These are phyloP conservation scores for Alligator sinensis DNA, from an alignment of 2,113 vertebrate species.

Conservation along the genomic window DNA sequence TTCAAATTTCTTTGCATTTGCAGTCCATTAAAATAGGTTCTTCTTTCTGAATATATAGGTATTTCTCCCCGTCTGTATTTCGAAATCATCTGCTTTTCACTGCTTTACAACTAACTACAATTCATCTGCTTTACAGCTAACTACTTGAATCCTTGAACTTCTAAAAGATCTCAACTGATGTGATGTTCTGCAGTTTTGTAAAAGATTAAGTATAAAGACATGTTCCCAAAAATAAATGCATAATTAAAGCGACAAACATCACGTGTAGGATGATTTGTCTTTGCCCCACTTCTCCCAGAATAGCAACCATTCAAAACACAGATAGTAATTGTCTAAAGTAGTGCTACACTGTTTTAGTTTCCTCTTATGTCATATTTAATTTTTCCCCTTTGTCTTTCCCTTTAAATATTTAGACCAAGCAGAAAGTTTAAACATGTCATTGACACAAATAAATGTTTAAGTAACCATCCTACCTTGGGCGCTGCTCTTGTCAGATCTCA, in stretches of 20 bases:
- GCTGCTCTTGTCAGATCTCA: constrained; percentile 71
- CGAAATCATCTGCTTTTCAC: background rate
- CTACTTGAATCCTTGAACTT: constrained; percentile 17
- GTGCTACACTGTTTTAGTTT: constrained; percentile 54
- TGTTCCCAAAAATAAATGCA: background rate
- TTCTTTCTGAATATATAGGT: background rate
- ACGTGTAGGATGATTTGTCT: constrained; percentile 13
- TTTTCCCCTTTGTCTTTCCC: constrained; percentile 63
- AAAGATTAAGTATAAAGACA: constrained; percentile 24
- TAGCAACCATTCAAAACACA: constrained; percentile 57
- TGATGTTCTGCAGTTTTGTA: background rate
- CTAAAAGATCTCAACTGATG: constrained; percentile 30
- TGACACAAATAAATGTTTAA: constrained; percentile 79
- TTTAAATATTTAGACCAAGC: constrained; percentile 75
- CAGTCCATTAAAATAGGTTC: background rate
- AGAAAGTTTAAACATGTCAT: constrained; percentile 69
- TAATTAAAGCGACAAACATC: constrained; percentile 26
- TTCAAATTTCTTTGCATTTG: background rate
- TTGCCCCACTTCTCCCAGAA: constrained; percentile 57
- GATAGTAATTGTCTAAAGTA: constrained; percentile 36
- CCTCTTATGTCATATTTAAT: constrained; percentile 66
- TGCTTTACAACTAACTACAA: constrained; percentile 20
- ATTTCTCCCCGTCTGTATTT: constrained; percentile 21
- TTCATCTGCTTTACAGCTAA: background rate
- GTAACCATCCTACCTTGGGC: constrained; percentile 70